phyloP scores from a whole-genome alignment of 2,113 vertebrate genomes.

The Puma concolor region DNA sequence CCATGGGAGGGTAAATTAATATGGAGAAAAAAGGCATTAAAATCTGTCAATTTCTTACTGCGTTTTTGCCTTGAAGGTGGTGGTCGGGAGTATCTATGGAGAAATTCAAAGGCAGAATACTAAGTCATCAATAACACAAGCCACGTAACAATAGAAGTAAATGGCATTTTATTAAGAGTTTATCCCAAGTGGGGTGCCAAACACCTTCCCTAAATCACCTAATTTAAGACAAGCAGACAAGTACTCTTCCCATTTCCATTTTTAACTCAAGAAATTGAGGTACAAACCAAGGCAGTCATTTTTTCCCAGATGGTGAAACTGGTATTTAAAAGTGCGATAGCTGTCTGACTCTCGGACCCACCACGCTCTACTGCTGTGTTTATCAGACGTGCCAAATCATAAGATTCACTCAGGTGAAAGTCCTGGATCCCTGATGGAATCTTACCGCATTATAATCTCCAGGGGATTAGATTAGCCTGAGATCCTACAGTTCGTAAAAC shows the following conservation, averaged over 20 bases:
- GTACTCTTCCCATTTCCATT: neutral
- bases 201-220: neutral
- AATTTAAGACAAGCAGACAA: neutral
- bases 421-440: neutral
- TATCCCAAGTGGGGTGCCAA: neutral
- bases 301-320: neutral
- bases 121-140: neutral
- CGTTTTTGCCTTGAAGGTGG: neutral
- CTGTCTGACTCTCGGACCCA: neutral
- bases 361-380: neutral
- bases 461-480: neutral
- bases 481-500: neutral
- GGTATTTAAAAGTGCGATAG: neutral
- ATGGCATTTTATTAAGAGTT: neutral
- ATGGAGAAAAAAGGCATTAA: neutral
- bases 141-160: neutral
- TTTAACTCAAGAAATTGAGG: neutral
- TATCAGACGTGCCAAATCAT: neutral
- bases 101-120: neutral
- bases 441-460: neutral
- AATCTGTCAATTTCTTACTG: neutral
- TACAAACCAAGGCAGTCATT: neutral
- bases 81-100: neutral
- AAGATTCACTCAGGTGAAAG: neutral
- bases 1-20: neutral